Percentiles rank a stretch among this genome's conserved stretches.
These are phyloP conservation scores for Trichogramma evanescens DNA, from an alignment of 2,888 invertebrate species.

Conservation along the genomic window DNA sequence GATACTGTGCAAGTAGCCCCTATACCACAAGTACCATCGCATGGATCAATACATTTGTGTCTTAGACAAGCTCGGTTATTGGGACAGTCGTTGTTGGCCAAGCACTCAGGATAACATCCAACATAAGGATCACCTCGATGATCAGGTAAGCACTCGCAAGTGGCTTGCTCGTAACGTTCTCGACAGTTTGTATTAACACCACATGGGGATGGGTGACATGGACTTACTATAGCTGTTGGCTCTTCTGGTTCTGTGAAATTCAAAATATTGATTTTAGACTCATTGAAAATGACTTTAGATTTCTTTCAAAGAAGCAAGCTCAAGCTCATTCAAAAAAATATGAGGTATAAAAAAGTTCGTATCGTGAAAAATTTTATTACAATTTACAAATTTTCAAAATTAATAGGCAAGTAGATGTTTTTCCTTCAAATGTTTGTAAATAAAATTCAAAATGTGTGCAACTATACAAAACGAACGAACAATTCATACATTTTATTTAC, in stretches of 20 bases:
- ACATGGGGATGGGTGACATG: conserved; percentile 61
- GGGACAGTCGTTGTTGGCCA: conserved; percentile 64
- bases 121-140: conserved; percentile 60
- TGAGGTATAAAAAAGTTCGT: no score
- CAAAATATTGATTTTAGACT: conserved; percentile 50
- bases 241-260: conserved; percentile 19
- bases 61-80: conserved; percentile 60
- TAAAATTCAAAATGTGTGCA: no score
- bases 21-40: conserved; percentile 69
- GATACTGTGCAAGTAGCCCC: conserved; percentile 64
- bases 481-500: no score
- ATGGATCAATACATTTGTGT: conserved; percentile 65
- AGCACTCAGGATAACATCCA: conserved; percentile 65
- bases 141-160: conserved; percentile 63
- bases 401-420: no score
- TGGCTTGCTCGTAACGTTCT: conserved; percentile 59
- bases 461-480: no score
- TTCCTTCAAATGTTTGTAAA: no score
- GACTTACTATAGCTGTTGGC: conserved; percentile 30
- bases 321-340: neutral
- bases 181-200: conserved; percentile 63
- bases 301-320: neutral
- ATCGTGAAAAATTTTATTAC: no score
- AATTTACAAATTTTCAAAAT: no score
- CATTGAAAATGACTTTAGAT: no score